These are phyloP conservation scores for Metopia argyrocephala DNA, from an alignment of 2,888 invertebrate species.

Conservation along the genomic window DNA sequence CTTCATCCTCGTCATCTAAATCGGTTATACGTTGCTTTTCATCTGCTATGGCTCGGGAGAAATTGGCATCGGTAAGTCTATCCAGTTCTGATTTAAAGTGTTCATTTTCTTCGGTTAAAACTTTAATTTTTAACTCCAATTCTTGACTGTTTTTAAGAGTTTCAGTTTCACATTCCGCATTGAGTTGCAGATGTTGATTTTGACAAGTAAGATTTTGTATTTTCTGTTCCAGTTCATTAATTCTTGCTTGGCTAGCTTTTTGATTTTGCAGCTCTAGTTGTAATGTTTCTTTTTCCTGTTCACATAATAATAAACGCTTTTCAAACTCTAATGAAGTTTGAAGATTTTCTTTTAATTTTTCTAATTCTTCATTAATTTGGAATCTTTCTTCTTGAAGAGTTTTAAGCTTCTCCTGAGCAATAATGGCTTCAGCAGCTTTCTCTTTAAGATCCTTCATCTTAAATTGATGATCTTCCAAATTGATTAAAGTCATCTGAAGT, in stretches of 20 bases:
- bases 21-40: slow-evolving; percentile 76
- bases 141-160: slow-evolving; percentile 69
- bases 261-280: slow-evolving; percentile 71
- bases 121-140: slow-evolving; percentile 70
- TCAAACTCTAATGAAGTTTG: slow-evolving; percentile 67
- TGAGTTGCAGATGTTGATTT: slow-evolving; percentile 72
- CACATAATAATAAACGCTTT: slow-evolving; percentile 69
- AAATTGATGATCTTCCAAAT: slow-evolving; percentile 64
- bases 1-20: slow-evolving; percentile 71
- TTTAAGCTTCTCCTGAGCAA: slow-evolving; percentile 66
- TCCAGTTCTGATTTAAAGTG: slow-evolving; percentile 70
- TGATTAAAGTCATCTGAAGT: slow-evolving; percentile 48
- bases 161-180: slow-evolving; percentile 73
- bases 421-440: slow-evolving; percentile 59
- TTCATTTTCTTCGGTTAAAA: slow-evolving; percentile 69
- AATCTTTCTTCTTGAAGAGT: slow-evolving; percentile 65
- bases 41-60: slow-evolving; percentile 71
- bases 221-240: slow-evolving; percentile 67
- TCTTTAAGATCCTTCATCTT: slow-evolving; percentile 61
- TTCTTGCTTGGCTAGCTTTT: slow-evolving; percentile 49
- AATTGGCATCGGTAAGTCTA: slow-evolving; percentile 70
- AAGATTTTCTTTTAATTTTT: slow-evolving; percentile 57
- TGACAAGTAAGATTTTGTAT: slow-evolving; percentile 71
- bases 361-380: slow-evolving; percentile 48
- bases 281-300: slow-evolving; percentile 72